Conservation (phyloP, 2,888 invertebrate species). For the Polyploca ridens region DNA sequence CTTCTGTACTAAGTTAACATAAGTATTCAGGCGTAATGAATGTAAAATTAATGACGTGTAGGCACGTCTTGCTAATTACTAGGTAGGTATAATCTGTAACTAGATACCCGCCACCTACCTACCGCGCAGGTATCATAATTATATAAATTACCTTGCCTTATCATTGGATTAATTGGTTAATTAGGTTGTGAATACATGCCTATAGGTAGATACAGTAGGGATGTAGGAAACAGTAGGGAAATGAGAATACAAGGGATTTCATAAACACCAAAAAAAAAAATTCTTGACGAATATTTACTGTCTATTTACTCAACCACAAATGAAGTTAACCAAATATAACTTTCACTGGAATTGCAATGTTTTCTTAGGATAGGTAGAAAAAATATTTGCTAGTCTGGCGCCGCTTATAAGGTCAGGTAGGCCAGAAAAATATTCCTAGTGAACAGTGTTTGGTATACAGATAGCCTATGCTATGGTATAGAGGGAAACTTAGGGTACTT, state of each 20-base stretch:
- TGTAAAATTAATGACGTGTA: slow-evolving; percentile 1
- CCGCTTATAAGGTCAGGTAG: background rate
- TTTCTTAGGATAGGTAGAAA: slow-evolving; percentile 23
- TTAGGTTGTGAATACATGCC: background rate
- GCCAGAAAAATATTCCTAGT: too few species aligned
- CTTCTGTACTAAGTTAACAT: background rate
- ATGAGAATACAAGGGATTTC: too few species aligned
- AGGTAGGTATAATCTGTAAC: background rate
- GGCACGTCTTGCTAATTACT: slow-evolving; percentile 3
- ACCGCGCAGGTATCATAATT: background rate
- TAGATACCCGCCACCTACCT: background rate
- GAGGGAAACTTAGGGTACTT: too few species aligned
- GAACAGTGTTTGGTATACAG: background rate
- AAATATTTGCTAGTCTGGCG: slow-evolving; percentile 25
- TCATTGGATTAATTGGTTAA: background rate
- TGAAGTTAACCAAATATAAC: background rate
- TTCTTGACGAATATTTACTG: background rate
- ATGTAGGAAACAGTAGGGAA: too few species aligned
- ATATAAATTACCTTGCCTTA: background rate
- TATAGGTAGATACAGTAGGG: background rate
- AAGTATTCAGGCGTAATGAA: background rate
- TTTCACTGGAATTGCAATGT: slow-evolving; percentile 15
- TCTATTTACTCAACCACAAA: background rate
- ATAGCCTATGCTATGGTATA: too few species aligned
- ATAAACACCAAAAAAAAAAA: too few species aligned